These are phyloP conservation scores for Rhyacophila brunnea DNA, from an alignment of 1,140 invertebrate species.

Conservation along the genomic window DNA sequence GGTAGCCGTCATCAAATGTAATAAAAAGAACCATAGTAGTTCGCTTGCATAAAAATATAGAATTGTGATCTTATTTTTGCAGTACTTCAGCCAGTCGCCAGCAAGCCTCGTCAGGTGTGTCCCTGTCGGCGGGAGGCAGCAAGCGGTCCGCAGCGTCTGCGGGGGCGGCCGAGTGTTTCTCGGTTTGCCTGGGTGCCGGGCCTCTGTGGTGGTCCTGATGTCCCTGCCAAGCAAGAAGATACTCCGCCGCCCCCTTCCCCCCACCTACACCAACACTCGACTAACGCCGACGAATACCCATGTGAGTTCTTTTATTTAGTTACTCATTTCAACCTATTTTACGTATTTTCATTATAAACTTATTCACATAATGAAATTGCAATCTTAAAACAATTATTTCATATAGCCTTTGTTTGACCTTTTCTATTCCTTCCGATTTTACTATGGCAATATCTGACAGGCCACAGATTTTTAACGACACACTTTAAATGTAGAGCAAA, in stretches of 20 bases:
- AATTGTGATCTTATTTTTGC: slow-evolving; percentile 6
- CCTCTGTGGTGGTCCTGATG: slow-evolving; percentile 87
- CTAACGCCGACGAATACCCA: slow-evolving; percentile 54
- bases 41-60: too few species aligned
- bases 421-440: too few species aligned
- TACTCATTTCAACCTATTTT: too few species aligned
- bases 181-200: slow-evolving; percentile 86
- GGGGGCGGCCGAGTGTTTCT: slow-evolving; percentile 56
- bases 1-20: too few species aligned
- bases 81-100: slow-evolving; percentile 19
- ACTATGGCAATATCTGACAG: too few species aligned
- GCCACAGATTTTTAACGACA: too few species aligned
- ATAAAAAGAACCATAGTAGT: too few species aligned
- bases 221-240: slow-evolving; percentile 59
- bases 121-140: slow-evolving; percentile 40
- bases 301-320: slow-evolving; percentile 43
- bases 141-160: slow-evolving; percentile 58
- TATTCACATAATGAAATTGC: too few species aligned
- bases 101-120: slow-evolving; percentile 11
- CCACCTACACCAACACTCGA: slow-evolving; percentile 38
- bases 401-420: too few species aligned
- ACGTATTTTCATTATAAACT: too few species aligned
- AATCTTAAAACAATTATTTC: too few species aligned
- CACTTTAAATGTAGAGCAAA: too few species aligned
- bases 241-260: slow-evolving; percentile 57